Evolutionary conservation across 1,140 invertebrate species (phyloP).

Genomic region (Drosophila lowei): DNA sequence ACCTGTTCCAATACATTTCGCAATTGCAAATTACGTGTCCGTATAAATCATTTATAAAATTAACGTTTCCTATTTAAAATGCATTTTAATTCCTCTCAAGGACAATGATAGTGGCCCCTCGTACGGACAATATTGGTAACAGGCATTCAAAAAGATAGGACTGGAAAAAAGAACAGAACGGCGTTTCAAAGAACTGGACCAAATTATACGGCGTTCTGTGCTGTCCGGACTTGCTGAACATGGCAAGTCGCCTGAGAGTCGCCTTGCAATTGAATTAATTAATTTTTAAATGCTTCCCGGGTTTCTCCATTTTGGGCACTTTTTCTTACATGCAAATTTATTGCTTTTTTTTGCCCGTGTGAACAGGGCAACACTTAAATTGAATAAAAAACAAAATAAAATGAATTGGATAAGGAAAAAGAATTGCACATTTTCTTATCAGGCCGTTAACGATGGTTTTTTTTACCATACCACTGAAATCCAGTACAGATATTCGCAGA

Average conservation of each 20-base stretch:
- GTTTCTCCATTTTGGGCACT: too few relatives aligned
- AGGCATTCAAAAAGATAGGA: conserved; percentile 2
- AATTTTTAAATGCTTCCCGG: conserved; percentile 64
- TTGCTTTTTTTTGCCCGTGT: conserved; percentile 50
- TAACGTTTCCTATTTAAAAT: conserved; percentile 54
- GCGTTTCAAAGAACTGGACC: conserved; percentile 40
- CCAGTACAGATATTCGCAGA: too few relatives aligned
- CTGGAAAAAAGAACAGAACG: conserved; percentile 1
- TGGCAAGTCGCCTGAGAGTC: conserved; percentile 45
- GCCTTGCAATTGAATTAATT: conserved; percentile 73
- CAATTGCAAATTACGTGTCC: conserved; percentile 43
- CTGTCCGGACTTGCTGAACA: conserved; percentile 11
- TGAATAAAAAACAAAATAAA: conserved; percentile 50
- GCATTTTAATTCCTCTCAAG: conserved; percentile 47
- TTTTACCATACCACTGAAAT: too few relatives aligned
- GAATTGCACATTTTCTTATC: too few relatives aligned
- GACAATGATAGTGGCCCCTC: conserved; percentile 50
- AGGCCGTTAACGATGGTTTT: conserved; percentile 1
- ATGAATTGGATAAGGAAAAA: too few relatives aligned
- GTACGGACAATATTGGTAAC: background rate
- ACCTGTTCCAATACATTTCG: conserved; percentile 22
- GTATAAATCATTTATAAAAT: conserved; percentile 55
- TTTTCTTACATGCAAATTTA: conserved; percentile 70
- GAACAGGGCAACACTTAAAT: conserved; percentile 43
- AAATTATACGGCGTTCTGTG: conserved; percentile 51